These are phyloP conservation scores for Beroe forskalii DNA, from an alignment of 37 sponge, comb jelly and placozoan species.

Conservation along the genomic window DNA sequence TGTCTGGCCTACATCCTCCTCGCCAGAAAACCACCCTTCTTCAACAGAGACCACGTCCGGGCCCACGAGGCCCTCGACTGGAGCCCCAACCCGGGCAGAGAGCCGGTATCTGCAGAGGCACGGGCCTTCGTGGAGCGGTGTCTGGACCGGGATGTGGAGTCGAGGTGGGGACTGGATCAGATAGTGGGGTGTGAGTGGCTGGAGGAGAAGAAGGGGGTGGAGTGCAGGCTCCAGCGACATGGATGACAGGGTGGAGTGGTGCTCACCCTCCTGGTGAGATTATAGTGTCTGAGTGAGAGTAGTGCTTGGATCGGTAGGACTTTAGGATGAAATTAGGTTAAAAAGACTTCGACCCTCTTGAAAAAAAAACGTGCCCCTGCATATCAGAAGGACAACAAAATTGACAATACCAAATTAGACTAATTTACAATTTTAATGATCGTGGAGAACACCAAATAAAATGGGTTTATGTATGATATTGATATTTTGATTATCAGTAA, in stretches of 20 bases:
- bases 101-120: neutral
- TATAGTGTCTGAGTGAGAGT: too few species aligned
- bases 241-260: neutral
- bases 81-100: neutral
- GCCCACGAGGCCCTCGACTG: slow-evolving; percentile 1
- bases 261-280: too few species aligned
- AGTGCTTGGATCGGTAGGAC: too few species aligned
- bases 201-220: neutral
- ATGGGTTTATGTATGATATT: too few species aligned
- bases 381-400: too few species aligned
- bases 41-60: slow-evolving; percentile 44
- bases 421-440: too few species aligned
- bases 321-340: too few species aligned
- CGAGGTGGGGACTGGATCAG: slow-evolving; percentile 8
- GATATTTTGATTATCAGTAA: too few species aligned
- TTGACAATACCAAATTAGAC: neutral
- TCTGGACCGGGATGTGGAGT: neutral
- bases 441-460: neutral
- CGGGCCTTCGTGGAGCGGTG: slow-evolving; percentile 16
- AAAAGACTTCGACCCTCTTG: too few species aligned
- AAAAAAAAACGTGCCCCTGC: too few species aligned
- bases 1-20: slow-evolving; percentile 54
- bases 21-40: slow-evolving; percentile 29
- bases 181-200: neutral
- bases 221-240: neutral